Conservation (phyloP, 2,888 invertebrate genomes). For the Yponomeuta malinellus region DNA sequence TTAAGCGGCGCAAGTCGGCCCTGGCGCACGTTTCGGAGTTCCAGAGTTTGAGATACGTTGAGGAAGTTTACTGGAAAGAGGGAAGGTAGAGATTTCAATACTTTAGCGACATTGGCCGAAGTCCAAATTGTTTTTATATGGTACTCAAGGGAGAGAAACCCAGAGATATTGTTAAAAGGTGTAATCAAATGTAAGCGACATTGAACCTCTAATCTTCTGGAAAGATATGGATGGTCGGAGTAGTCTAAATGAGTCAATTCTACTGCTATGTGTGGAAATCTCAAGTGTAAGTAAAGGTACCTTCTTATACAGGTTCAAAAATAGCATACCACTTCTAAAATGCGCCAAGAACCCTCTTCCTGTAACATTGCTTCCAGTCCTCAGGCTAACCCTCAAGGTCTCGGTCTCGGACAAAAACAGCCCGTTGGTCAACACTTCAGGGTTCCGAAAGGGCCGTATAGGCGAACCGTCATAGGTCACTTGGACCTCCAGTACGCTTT, state of each 20-base stretch:
- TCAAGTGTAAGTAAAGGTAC: no score
- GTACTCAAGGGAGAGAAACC: no score
- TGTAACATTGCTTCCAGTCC: slow-evolving; percentile 78
- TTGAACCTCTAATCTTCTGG: no score
- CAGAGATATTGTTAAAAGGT: no score
- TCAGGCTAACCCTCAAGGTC: slow-evolving; percentile 76
- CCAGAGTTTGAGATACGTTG: slow-evolving; percentile 50
- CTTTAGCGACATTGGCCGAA: no score
- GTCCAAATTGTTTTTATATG: no score
- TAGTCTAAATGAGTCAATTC: no score
- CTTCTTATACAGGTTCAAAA: background rate
- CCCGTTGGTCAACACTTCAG: slow-evolving; percentile 78
- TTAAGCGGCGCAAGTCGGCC: slow-evolving; percentile 50
- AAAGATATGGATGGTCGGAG: no score
- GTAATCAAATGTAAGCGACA: no score
- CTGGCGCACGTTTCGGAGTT: slow-evolving; percentile 32
- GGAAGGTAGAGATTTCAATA: background rate
- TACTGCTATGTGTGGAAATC: no score
- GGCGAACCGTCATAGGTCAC: slow-evolving; percentile 71
- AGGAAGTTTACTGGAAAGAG: slow-evolving; percentile 44
- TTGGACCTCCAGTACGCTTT: slow-evolving; percentile 73
- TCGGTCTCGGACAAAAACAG: slow-evolving; percentile 80
- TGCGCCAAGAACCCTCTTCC: slow-evolving; percentile 81
- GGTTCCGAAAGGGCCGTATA: slow-evolving; percentile 75
- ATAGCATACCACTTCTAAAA: slow-evolving; percentile 77